These are phyloP conservation scores for Drosophila tristis DNA, from an alignment of 1,140 invertebrate species.

Conservation along the genomic window DNA sequence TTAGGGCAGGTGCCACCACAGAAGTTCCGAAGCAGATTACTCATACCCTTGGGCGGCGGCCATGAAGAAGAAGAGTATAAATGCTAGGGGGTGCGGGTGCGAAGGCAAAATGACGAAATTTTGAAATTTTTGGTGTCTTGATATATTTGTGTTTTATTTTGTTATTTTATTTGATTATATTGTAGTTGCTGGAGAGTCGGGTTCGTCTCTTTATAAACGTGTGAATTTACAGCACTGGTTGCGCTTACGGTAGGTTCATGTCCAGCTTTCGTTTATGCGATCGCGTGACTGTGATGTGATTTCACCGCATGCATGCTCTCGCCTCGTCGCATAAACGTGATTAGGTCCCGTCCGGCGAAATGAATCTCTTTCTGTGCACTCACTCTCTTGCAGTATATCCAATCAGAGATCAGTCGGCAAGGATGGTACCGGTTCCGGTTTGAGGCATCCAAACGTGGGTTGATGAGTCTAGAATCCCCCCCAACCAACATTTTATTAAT, in stretches of 20 bases:
- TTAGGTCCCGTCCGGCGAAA: neutral
- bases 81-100: neutral
- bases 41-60: no score
- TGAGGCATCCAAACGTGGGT: constrained; percentile 20
- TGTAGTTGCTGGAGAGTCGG: constrained; percentile 17
- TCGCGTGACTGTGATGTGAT: no score
- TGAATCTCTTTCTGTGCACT: constrained; percentile 5
- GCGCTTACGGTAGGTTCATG: constrained; percentile 31
- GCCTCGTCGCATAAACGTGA: no score
- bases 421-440: neutral
- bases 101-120: no score
- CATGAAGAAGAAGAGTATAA: neutral
- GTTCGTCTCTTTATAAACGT: constrained; percentile 7
- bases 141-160: neutral
- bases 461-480: neutral
- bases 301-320: no score
- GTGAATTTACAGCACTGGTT: constrained; percentile 2
- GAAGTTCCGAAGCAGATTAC: no score
- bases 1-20: no score
- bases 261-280: no score
- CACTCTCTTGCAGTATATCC: constrained; percentile 30
- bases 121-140: neutral
- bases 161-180: constrained; percentile 29
- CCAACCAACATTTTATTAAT: neutral
- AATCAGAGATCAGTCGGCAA: neutral